Evolutionary conservation across 2,797 vertebrate species (phyloP).

Genomic region (Lithobates sylvaticus): DNA sequence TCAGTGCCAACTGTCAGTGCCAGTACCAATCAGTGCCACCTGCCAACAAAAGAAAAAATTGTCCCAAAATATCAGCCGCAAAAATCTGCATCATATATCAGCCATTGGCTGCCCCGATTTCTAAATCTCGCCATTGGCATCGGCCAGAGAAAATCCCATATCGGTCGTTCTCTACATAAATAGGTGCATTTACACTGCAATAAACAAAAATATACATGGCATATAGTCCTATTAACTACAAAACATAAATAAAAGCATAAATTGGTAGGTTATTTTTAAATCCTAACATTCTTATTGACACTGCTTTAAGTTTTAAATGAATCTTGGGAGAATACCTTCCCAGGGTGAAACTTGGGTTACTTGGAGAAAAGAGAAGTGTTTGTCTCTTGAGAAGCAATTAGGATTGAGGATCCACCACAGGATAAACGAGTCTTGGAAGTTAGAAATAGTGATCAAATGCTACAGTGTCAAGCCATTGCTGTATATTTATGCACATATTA

Average conservation of each 20-base stretch:
- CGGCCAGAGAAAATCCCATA: too few relatives aligned
- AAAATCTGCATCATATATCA: too few relatives aligned
- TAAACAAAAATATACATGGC: too few relatives aligned
- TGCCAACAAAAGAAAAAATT: too few relatives aligned
- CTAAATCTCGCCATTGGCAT: too few relatives aligned
- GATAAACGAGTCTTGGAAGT: conserved; percentile 55
- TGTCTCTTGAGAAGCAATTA: conserved; percentile 65
- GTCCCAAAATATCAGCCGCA: too few relatives aligned
- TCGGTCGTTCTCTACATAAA: too few relatives aligned
- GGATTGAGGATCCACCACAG: conserved; percentile 51
- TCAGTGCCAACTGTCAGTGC: too few relatives aligned
- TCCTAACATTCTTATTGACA: conserved; percentile 22
- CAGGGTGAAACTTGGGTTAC: conserved; percentile 44
- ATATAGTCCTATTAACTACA: neutral
- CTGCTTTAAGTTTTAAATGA: conserved; percentile 52
- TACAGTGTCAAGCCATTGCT: conserved; percentile 23
- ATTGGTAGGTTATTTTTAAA: conserved; percentile 14
- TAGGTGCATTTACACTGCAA: too few relatives aligned
- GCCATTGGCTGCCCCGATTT: too few relatives aligned
- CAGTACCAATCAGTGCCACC: too few relatives aligned
- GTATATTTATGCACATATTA: conserved; percentile 49
- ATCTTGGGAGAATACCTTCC: conserved; percentile 14
- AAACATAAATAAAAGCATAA: conserved; percentile 7
- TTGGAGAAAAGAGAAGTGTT: conserved; percentile 53
- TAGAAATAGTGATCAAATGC: conserved; percentile 58